A percentile compares a stretch with the other conserved stretches of the same genome.
Conservation (phyloP, 2,888 invertebrate species). For the Acronicta alni region DNA sequence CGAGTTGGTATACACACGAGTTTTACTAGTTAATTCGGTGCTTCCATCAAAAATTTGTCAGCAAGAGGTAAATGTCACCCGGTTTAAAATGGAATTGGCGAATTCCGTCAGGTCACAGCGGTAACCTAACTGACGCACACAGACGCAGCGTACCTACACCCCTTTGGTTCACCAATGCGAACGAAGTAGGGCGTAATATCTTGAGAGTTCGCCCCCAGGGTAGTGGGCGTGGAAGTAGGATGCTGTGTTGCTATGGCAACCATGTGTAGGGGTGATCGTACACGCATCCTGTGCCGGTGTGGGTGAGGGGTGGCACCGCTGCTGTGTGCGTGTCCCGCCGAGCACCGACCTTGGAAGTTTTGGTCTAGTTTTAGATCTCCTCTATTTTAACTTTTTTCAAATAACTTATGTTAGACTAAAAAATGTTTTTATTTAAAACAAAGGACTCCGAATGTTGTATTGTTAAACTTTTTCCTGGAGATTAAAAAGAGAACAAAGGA, state of each 20-base stretch:
- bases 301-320: constrained; percentile 69
- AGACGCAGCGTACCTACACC: constrained; percentile 78
- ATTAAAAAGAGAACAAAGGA: constrained; percentile 28
- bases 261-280: constrained; percentile 82
- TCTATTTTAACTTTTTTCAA: constrained; percentile 41
- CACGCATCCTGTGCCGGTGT: constrained; percentile 74
- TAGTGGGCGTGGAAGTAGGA: constrained; percentile 90
- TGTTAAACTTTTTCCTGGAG: constrained; percentile 22
- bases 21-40: constrained; percentile 57
- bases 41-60: constrained; percentile 58
- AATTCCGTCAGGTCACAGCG: constrained; percentile 68
- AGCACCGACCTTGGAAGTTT: constrained; percentile 83
- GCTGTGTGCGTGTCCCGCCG: constrained; percentile 64
- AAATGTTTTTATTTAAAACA: constrained; percentile 44
- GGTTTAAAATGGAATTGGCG: constrained; percentile 69
- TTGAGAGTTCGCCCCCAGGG: constrained; percentile 88
- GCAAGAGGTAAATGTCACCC: constrained; percentile 57
- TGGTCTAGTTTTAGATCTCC: constrained; percentile 76
- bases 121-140: constrained; percentile 78
- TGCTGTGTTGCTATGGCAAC: constrained; percentile 91
- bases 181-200: constrained; percentile 88
- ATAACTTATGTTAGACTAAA: constrained; percentile 34
- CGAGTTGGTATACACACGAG: constrained; percentile 50
- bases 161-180: constrained; percentile 87
- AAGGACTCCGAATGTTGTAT: constrained; percentile 29